A percentile compares a stretch with the other conserved stretches of the same genome.
Conservation (phyloP, 2,797 vertebrate genomes). For the Paguma larvata region DNA sequence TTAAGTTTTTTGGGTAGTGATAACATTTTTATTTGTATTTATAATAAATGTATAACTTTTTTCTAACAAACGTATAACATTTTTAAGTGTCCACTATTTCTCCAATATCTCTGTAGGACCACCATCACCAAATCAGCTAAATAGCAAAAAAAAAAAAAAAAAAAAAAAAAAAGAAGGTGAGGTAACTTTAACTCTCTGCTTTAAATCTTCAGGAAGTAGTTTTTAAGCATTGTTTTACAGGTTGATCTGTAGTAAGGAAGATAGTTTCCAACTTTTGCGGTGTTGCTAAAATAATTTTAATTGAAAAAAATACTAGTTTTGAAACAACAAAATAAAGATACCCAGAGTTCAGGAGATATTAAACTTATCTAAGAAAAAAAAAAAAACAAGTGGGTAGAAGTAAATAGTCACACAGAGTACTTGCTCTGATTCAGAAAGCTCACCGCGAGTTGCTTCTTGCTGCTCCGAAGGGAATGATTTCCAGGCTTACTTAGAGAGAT, state of each 20-base stretch:
- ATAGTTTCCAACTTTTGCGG: not conserved
- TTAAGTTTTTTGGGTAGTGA: not conserved
- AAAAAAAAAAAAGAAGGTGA: not conserved
- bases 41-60: not conserved
- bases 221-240: not conserved
- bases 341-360: not conserved
- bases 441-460: not conserved
- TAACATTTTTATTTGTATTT: not conserved
- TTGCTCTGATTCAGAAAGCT: not conserved
- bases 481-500: not conserved
- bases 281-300: not conserved
- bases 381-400: not conserved
- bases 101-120: not conserved
- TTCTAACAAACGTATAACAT: not conserved
- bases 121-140: not conserved
- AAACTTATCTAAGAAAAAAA: not conserved
- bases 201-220: not conserved
- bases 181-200: slow-evolving; percentile 2
- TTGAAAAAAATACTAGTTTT: not conserved
- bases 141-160: not conserved
- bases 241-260: not conserved
- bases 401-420: not conserved
- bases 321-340: not conserved
- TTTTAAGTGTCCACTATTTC: slow-evolving; percentile 14
- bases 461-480: not conserved